Base-by-base conservation (phyloP, 1,140 invertebrate species). In the Drosophila cardini region DNA sequence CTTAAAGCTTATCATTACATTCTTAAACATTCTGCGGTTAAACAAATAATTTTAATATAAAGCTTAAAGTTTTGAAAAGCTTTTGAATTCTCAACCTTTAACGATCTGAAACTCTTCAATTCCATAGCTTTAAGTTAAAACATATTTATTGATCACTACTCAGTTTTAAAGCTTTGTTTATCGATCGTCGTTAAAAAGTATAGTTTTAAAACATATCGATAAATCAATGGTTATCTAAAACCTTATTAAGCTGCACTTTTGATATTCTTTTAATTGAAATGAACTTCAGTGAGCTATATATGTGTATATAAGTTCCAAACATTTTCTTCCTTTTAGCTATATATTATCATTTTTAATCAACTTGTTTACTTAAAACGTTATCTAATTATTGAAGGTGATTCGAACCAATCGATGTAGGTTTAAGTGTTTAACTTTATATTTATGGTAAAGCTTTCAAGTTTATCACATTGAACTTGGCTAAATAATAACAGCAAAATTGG, bases 401-500 rank as follows among this genome's bases (percentile, higher is more conserved):
- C 21, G 40, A 34, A 34, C 45, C 4, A 53, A 42, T 38, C 21
- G 15, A 57, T 56, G 26, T 11, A 56, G 65, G 53, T 68, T 38
- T 60, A 11, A 21, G 32, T 64, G 50, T 56, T 38, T 62, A 34
- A 16, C 16, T 50, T 69, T 52, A 45, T 71, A 50, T 55, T 32
- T 48, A 26, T 26, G 21, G 21, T 26, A 30, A 55, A 40, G 45
- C 18, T 34, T 45, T 11, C 13, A 75, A 80, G 71, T 78, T 78
- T 77, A 64, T 75, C 52, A 63, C 61, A 65, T 67, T 21, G 34
- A 60, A 64, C 6, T 26, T 67, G 26, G 62, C 69, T 50, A 52
- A 60, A 34, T 30, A 16, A 34, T 43, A 63, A 40, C 8, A 26
- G 21, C 21, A 26, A 21, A 38, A 57, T 72, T 60, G 40, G 36